phyloP scores from a whole-genome alignment of 2,113 vertebrate species.

The Globicephala melas region DNA sequence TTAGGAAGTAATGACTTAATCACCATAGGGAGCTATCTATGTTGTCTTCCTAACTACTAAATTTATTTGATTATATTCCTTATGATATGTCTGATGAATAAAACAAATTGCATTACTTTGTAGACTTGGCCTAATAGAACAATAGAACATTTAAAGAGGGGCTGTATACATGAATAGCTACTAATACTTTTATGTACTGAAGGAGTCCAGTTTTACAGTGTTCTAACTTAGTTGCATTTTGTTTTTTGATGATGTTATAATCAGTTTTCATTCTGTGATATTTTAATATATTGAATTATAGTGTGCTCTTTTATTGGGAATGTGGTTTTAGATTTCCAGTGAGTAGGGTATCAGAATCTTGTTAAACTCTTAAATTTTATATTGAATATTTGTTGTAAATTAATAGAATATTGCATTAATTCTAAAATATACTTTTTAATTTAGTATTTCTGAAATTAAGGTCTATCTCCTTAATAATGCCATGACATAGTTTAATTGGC shows the following conservation, averaged over 20 bases:
- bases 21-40: not conserved
- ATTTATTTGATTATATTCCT: not conserved
- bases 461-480: not conserved
- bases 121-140: not conserved
- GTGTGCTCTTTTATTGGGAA: not conserved
- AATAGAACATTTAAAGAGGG: not conserved
- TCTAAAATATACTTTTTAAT: not conserved
- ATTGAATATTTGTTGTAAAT: not conserved
- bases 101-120: not conserved
- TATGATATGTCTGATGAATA: not conserved
- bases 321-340: not conserved
- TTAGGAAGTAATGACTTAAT: not conserved
- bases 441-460: not conserved
- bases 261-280: not conserved
- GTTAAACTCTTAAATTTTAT: slow-evolving; percentile 2
- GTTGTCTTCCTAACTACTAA: not conserved
- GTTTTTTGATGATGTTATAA: not conserved
- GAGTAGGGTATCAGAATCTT: not conserved
- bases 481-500: not conserved
- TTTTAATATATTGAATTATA: not conserved
- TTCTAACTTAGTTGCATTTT: not conserved
- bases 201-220: not conserved
- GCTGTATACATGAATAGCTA: not conserved
- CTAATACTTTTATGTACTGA: not conserved
- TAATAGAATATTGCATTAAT: not conserved